Evolutionary conservation across 1,140 invertebrate genomes (phyloP), one percentile per base, ranked within the genome.

Genomic region (Lasioglossum albipes): DNA sequence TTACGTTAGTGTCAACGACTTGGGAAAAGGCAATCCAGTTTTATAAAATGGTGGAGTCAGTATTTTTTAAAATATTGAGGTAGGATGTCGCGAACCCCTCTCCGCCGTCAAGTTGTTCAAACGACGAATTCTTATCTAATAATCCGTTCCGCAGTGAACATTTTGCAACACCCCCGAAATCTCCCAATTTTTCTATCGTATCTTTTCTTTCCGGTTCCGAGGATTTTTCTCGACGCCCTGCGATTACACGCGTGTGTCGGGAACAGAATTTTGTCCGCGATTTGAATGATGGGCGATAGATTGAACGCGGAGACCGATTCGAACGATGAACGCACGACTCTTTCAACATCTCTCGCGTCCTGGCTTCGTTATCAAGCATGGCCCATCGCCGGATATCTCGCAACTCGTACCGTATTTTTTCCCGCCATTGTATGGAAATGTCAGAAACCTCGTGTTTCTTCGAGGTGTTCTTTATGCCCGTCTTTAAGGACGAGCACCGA

Each of bases 401-500:
- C 90, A 91, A 91, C 80, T 31, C 69, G 66, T 64, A 82, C 82
- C 82, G 70, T 88, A 85, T 84, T 87, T 87, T 36, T 89, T 90
- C 90, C 83, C 88, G 89, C 80, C 85, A 91, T 91, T 91, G 91
- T 91, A 91, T 91, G 90, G 86, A 90, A 91, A 91, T 91, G 76
- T 68, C 84, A 83, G 82, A 77, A 81, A 82, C 79, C 85, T 73
- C 82, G 70, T 75, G 77, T 80, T 79, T 66, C 75, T 72, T 66
- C 75, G 49, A n/a, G 57, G 52, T 52, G 59, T 74, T 65, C 61
- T 59, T 80, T 75, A 65, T 67, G 62, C 71, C 31, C 61, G 70
- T 74, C 77, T 69, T 70, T 49, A n/a, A 31, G 41, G 66, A 42
- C 54, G 49, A 41, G 20, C 59, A 57, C 62, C 70, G 61, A 79